A percentile compares a stretch with the other conserved stretches of the same genome.
These are phyloP conservation scores for Drosophila emarginata DNA, from an alignment of 2,888 invertebrate species.

Conservation along the genomic window DNA sequence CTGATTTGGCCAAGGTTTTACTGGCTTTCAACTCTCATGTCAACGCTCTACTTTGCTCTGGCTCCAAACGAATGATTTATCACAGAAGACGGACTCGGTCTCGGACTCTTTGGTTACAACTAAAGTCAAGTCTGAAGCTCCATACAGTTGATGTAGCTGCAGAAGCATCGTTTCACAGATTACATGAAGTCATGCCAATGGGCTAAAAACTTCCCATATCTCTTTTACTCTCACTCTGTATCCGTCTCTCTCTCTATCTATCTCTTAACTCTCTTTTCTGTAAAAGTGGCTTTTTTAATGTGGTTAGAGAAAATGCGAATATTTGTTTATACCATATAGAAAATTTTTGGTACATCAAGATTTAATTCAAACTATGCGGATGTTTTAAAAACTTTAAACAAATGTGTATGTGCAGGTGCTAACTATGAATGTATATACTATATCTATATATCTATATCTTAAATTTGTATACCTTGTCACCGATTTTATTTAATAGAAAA, in stretches of 20 bases:
- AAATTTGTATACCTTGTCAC: too few species aligned
- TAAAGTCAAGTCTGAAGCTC: conserved; percentile 1
- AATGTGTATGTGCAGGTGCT: too few species aligned
- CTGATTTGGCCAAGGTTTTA: conserved; percentile 16
- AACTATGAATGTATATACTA: too few species aligned
- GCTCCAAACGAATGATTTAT: conserved; percentile 59
- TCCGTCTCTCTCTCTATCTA: neutral
- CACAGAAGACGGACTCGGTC: conserved; percentile 39
- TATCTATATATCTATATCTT: too few species aligned
- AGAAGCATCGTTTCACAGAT: neutral
- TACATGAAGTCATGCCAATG: conserved; percentile 5
- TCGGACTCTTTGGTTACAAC: neutral
- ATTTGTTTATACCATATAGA: neutral
- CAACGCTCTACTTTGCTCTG: conserved; percentile 60
- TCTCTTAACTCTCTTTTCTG: neutral
- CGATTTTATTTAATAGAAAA: too few species aligned
- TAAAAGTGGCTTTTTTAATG: neutral
- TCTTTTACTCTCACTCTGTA: neutral
- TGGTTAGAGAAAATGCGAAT: neutral
- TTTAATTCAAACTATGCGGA: too few species aligned
- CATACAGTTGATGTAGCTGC: neutral
- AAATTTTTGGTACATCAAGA: neutral
- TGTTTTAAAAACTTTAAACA: too few species aligned
- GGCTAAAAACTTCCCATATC: neutral
- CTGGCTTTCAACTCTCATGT: conserved; percentile 55